Evolutionary conservation across 2,888 invertebrate genomes (phyloP).

Genomic region (Pheosia tremula): DNA sequence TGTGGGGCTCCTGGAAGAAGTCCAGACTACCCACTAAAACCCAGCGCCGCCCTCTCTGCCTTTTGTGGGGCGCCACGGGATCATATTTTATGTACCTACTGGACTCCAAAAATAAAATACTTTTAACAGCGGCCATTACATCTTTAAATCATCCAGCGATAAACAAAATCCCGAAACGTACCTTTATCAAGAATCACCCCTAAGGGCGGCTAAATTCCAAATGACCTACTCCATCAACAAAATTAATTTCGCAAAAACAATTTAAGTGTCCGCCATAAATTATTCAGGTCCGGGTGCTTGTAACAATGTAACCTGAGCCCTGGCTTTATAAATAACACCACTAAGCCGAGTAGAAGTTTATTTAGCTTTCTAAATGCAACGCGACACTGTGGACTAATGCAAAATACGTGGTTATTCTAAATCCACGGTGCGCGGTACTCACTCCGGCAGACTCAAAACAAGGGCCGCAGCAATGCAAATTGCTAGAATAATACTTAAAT

Average conservation of each 20-base stretch:
- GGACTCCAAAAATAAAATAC: too few species aligned
- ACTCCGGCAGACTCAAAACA: slow-evolving; percentile 46
- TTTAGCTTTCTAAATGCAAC: slow-evolving; percentile 39
- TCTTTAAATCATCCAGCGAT: slow-evolving; percentile 20
- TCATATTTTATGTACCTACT: too few species aligned
- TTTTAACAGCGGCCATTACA: slow-evolving; percentile 2
- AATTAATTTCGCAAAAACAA: slow-evolving; percentile 54
- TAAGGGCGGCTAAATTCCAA: slow-evolving; percentile 33
- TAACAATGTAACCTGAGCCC: slow-evolving; percentile 41
- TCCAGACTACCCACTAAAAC: too few species aligned
- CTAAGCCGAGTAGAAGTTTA: slow-evolving; percentile 37
- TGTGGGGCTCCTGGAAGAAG: too few species aligned
- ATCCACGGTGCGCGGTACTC: slow-evolving; percentile 39
- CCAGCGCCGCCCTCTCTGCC: too few species aligned
- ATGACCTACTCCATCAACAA: slow-evolving; percentile 40
- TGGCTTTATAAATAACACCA: slow-evolving; percentile 33
- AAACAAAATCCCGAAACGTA: slow-evolving; percentile 21
- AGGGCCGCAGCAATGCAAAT: slow-evolving; percentile 66
- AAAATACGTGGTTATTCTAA: slow-evolving; percentile 51
- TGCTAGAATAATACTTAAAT: slow-evolving; percentile 68
- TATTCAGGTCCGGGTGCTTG: slow-evolving; percentile 34
- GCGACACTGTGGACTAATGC: slow-evolving; percentile 27
- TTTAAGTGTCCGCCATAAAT: slow-evolving; percentile 46
- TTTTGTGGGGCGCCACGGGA: too few species aligned
- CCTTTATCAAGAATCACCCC: slow-evolving; percentile 39